phyloP scores from a whole-genome alignment of 2,888 invertebrate genomes.

The Dolomedes plantarius region DNA sequence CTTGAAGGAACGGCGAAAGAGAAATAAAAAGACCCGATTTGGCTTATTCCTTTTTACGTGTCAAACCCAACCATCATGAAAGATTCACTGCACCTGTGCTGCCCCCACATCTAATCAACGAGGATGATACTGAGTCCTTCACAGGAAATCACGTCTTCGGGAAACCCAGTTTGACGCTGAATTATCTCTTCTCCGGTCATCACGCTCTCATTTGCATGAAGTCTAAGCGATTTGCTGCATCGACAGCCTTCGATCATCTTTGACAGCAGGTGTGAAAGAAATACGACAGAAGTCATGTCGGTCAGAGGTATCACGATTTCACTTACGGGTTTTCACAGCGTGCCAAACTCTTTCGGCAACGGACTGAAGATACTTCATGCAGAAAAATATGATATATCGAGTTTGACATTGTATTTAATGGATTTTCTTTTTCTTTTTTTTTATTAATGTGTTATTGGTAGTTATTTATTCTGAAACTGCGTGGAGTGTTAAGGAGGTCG shows the following conservation, averaged over 20 bases:
- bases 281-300: slow-evolving; percentile 21
- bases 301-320: slow-evolving; percentile 13
- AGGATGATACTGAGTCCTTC: background rate
- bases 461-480: too few relatives aligned
- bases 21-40: background rate
- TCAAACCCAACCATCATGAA: background rate
- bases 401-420: background rate
- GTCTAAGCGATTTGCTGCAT: slow-evolving; percentile 1
- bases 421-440: background rate
- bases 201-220: slow-evolving; percentile 46
- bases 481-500: too few relatives aligned
- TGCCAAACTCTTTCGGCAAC: background rate
- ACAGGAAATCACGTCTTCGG: slow-evolving; percentile 40
- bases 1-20: background rate
- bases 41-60: background rate
- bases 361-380: background rate
- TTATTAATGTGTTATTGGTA: too few relatives aligned
- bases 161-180: slow-evolving; percentile 22
- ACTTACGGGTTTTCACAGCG: background rate
- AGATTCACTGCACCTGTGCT: background rate
- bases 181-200: slow-evolving; percentile 23
- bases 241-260: slow-evolving; percentile 33
- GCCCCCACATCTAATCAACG: slow-evolving; percentile 4
- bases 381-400: background rate
- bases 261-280: slow-evolving; percentile 49